Conservation (phyloP, 2,797 vertebrate species). For the Xerus rutilus region DNA sequence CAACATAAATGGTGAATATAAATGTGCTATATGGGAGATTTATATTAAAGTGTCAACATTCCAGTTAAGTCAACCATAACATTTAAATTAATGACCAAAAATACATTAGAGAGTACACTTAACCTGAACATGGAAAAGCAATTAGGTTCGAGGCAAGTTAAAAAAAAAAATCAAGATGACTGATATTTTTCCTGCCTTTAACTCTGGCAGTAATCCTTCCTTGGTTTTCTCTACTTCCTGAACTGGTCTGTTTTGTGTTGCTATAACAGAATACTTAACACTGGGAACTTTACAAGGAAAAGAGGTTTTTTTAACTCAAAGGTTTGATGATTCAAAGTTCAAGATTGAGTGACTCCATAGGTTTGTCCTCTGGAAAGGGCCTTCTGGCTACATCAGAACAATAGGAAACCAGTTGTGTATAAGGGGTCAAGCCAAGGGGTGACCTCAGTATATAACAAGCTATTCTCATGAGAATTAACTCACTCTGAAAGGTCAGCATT, state of each 20-base stretch:
- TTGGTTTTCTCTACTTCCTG: background rate
- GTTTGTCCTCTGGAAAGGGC: background rate
- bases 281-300: background rate
- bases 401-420: background rate
- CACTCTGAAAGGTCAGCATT: background rate
- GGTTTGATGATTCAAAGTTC: background rate
- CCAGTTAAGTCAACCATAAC: constrained; percentile 70
- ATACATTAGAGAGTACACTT: constrained; percentile 71
- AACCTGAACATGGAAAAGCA: constrained; percentile 78
- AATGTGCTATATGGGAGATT: constrained; percentile 67
- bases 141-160: constrained; percentile 74
- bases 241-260: background rate
- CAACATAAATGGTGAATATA: constrained; percentile 55
- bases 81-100: constrained; percentile 81
- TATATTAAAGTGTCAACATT: constrained; percentile 79
- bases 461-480: background rate
- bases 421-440: background rate
- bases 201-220: background rate
- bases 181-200: background rate
- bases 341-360: background rate
- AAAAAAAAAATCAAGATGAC: constrained; percentile 68
- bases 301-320: background rate
- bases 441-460: background rate
- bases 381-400: background rate
- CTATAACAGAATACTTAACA: background rate